Evolutionary conservation across 2,797 vertebrate species (phyloP).

Genomic region (Anniella stebbinsi): DNA sequence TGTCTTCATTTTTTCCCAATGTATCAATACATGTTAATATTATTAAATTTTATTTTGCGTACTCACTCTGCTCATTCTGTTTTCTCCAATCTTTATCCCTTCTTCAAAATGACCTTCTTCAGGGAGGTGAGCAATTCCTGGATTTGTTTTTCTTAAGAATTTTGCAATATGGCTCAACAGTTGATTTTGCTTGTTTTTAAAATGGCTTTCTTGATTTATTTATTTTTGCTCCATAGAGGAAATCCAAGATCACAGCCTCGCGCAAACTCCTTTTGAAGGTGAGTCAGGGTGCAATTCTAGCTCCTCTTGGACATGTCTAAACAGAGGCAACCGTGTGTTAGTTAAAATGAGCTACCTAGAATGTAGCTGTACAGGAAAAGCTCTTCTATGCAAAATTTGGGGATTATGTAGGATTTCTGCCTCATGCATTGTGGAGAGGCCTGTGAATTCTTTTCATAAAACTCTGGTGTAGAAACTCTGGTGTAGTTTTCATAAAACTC

Average conservation of each 20-base stretch:
- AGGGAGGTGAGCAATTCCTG: conserved; percentile 67
- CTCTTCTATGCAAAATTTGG: neutral
- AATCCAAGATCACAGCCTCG: conserved; percentile 97
- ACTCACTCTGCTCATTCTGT: conserved; percentile 23
- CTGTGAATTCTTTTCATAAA: neutral
- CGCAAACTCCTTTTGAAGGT: conserved; percentile 97
- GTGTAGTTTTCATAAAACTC: too few relatives aligned
- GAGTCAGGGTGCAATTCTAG: conserved; percentile 54
- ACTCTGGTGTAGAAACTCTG: too few relatives aligned
- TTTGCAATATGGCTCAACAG: accelerated
- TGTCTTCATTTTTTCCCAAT: neutral
- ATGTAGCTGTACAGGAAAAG: neutral
- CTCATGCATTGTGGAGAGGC: neutral
- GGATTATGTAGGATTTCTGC: neutral
- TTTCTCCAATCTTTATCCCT: conserved; percentile 10
- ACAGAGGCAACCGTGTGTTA: neutral
- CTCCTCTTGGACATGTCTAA: conserved; percentile 21
- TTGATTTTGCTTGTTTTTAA: conserved; percentile 47
- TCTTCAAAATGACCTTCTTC: conserved; percentile 18
- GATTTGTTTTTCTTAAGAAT: neutral
- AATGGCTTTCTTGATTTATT: conserved; percentile 3
- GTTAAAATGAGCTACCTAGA: neutral
- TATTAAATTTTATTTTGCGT: neutral
- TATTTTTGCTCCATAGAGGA: conserved; percentile 84
- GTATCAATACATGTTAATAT: conserved; percentile 9